Percentiles rank a stretch among this genome's conserved stretches.
Evolutionary conservation across 2,888 invertebrate species (phyloP).

Genomic region (Trissonchulus latispiculum): DNA sequence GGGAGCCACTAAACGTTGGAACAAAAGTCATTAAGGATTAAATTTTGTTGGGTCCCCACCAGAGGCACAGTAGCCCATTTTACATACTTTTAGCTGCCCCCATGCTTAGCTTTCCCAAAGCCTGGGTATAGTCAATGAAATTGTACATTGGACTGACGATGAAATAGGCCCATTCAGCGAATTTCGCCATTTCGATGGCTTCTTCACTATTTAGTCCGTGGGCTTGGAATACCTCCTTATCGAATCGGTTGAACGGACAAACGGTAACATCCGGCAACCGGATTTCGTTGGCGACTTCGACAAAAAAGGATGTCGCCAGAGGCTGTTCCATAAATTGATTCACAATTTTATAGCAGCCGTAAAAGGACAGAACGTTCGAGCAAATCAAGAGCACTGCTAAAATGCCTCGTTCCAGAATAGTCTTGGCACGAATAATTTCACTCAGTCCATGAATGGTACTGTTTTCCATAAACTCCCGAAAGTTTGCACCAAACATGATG

Average conservation of each 20-base stretch:
- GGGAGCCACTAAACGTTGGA: no score
- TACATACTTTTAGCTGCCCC: no score
- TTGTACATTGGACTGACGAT: slow-evolving; percentile 8
- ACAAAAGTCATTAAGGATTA: no score
- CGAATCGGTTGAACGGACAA: slow-evolving; percentile 9
- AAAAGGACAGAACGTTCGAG: neutral
- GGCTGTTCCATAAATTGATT: neutral
- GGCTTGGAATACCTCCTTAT: neutral
- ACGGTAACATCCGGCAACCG: slow-evolving; percentile 3
- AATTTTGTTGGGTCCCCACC: no score
- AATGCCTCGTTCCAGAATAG: neutral
- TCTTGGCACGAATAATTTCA: neutral
- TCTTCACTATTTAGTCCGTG: neutral
- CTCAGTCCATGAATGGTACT: slow-evolving; percentile 9
- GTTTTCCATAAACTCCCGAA: slow-evolving; percentile 4
- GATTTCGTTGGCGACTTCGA: slow-evolving; percentile 4
- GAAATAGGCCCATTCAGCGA: slow-evolving; percentile 4
- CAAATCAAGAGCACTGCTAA: neutral
- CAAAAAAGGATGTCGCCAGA: neutral
- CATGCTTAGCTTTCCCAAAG: no score
- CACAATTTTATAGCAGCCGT: slow-evolving; percentile 13
- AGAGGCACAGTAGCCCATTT: no score
- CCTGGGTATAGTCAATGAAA: neutral
- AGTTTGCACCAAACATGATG: no score
- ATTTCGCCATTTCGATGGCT: no score